phyloP scores from a whole-genome alignment of 2,888 invertebrate species.

The Tethea ocularis region DNA sequence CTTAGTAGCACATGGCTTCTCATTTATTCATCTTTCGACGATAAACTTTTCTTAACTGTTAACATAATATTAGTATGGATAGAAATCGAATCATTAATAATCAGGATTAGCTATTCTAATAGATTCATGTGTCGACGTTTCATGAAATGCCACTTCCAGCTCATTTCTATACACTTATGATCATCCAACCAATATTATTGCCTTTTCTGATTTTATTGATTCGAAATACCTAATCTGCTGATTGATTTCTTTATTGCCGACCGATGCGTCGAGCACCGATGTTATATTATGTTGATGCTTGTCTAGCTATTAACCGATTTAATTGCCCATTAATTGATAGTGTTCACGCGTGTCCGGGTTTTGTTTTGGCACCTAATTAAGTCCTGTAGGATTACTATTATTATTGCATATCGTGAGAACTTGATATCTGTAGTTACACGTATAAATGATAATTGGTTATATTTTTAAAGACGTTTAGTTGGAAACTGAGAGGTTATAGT shows the following conservation, averaged over 20 bases:
- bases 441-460: not conserved
- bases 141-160: conserved; percentile 45
- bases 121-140: not conserved
- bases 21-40: no score
- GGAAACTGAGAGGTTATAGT: not conserved
- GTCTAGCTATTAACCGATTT: conserved; percentile 72
- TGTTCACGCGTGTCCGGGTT: conserved; percentile 71
- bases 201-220: conserved; percentile 81
- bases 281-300: conserved; percentile 68
- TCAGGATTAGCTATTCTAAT: not conserved
- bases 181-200: conserved; percentile 62
- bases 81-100: not conserved
- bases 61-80: no score
- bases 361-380: conserved; percentile 79
- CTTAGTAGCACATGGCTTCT: no score
- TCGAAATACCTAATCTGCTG: conserved; percentile 81
- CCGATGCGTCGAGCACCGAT: conserved; percentile 51
- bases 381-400: conserved; percentile 67
- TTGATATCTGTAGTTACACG: conserved; percentile 5
- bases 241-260: conserved; percentile 83
- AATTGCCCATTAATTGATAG: conserved; percentile 74
- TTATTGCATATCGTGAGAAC: conserved; percentile 41
- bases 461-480: not conserved
- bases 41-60: no score
- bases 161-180: conserved; percentile 38